These are phyloP conservation scores for Temnopleurus reevesii DNA, from an alignment of 53 echinoderm and acorn worm species.

Conservation along the genomic window DNA sequence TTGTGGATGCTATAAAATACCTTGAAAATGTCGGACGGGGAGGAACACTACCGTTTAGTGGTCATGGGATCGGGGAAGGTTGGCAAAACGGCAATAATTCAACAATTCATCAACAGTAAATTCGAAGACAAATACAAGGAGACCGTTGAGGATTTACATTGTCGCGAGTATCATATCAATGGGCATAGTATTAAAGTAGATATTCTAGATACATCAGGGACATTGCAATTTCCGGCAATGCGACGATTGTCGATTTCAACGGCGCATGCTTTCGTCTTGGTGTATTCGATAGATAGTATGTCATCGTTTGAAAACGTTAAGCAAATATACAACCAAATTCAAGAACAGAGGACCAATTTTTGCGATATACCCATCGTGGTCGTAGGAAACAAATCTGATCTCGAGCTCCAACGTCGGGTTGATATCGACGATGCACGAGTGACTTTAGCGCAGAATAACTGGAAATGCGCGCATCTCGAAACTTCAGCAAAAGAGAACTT, in stretches of 20 bases:
- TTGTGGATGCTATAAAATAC: no score
- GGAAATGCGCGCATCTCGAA: slow-evolving; percentile 90
- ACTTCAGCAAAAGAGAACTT: slow-evolving; percentile 90
- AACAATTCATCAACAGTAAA: slow-evolving; percentile 81
- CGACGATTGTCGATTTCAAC: slow-evolving; percentile 94
- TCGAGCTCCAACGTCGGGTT: slow-evolving; percentile 76
- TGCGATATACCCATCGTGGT: slow-evolving; percentile 88
- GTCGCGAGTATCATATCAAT: slow-evolving; percentile 93
- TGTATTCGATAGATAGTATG: slow-evolving; percentile 84
- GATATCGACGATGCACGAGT: slow-evolving; percentile 81
- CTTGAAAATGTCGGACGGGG: slow-evolving; percentile 67
- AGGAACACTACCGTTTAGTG: slow-evolving; percentile 88
- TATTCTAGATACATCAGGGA: slow-evolving; percentile 94
- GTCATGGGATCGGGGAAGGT: slow-evolving; percentile 93
- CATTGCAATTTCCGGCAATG: slow-evolving; percentile 96
- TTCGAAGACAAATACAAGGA: slow-evolving; percentile 94
- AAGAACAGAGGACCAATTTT: slow-evolving; percentile 89
- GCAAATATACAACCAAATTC: slow-evolving; percentile 93
- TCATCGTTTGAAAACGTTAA: slow-evolving; percentile 87
- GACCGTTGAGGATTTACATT: slow-evolving; percentile 97
- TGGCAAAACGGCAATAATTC: slow-evolving; percentile 95
- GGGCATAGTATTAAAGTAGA: slow-evolving; percentile 95
- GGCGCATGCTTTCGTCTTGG: slow-evolving; percentile 90
- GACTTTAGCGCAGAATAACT: slow-evolving; percentile 76
- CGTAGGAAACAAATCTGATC: slow-evolving; percentile 91